phyloP scores from a whole-genome alignment of 1,140 invertebrate species.

The Scylla paramamosain region DNA sequence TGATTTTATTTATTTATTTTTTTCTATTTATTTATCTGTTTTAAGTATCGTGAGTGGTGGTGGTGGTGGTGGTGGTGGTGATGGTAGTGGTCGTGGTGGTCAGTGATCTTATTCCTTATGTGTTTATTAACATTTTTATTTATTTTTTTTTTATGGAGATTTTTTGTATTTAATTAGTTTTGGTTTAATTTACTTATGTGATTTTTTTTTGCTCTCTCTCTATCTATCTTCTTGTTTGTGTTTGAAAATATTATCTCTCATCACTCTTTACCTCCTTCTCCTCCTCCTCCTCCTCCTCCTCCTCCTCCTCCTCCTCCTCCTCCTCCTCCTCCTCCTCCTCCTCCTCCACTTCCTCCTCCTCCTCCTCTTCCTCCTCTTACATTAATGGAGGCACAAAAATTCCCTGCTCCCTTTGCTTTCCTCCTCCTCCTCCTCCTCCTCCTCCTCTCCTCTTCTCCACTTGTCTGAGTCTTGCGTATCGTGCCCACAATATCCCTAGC shows the following conservation, averaged over 20 bases:
- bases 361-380: neutral
- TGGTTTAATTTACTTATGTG: neutral
- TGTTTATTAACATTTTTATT: no score
- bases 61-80: no score
- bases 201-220: neutral
- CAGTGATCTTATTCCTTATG: no score
- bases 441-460: neutral
- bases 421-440: neutral
- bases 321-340: neutral
- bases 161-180: no score
- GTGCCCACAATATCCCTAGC: neutral
- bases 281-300: neutral
- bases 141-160: neutral
- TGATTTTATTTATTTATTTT: no score
- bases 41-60: no score
- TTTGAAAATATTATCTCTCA: neutral
- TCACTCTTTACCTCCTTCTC: neutral
- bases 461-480: conserved; percentile 32
- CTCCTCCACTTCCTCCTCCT: neutral
- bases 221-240: neutral
- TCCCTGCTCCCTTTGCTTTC: neutral
- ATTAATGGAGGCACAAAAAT: conserved; percentile 41
- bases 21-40: no score
- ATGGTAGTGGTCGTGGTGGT: no score
- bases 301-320: neutral